Base-by-base conservation (phyloP, 2,797 vertebrate genomes). In the Chrysocyon brachyurus region DNA sequence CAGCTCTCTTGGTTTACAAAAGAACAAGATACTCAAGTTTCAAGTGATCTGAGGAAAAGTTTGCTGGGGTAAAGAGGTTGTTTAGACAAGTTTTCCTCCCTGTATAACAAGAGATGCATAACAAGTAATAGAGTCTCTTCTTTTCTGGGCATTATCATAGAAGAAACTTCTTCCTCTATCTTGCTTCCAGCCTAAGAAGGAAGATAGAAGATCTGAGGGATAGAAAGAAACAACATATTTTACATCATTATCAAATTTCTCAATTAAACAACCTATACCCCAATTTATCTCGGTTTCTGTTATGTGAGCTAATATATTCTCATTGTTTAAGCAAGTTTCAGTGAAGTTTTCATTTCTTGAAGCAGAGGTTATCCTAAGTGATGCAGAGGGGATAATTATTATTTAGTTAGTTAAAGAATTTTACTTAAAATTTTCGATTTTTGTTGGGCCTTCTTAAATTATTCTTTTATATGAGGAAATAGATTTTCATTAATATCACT, bases 391-490 rank as follows among this genome's bases (percentile, higher is more conserved):
- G 21, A 66, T 72, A 88, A 90, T 81, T 59, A 73, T 64, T 77
- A 83, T 63, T 90, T 63, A 91, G 26, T 26, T 46, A 90, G 36
- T 78, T 68, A 93, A 89, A 88, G 36, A 90, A 90, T 78, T 92
- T 96, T 54, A 78, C 52, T 82, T 94, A 78, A 59, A 11, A 56
- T 75, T 75, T 86, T 78, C 31, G 31, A 33, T 75, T 15, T 75
- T 56, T 40, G 26, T 70, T 11, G 66, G 5, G 2, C 3, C 14
- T n/a, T 97, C 26, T 91, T 57, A 66, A 87, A 77, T 82, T 54
- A 87, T 78, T 91, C 2, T 1, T 84, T 91, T 84, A 56, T 21
- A 68, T 85, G 46, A 89, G 81, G 26, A 93, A 78, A 86, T 73
- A 33, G 28, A 56, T 86, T 78, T 82, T 6, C 7, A 22, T 59